Percentiles rank a stretch among this genome's conserved stretches.
phyloP scores from a whole-genome alignment of 2,113 vertebrate genomes.

The Paramisgurnus dabryanus region DNA sequence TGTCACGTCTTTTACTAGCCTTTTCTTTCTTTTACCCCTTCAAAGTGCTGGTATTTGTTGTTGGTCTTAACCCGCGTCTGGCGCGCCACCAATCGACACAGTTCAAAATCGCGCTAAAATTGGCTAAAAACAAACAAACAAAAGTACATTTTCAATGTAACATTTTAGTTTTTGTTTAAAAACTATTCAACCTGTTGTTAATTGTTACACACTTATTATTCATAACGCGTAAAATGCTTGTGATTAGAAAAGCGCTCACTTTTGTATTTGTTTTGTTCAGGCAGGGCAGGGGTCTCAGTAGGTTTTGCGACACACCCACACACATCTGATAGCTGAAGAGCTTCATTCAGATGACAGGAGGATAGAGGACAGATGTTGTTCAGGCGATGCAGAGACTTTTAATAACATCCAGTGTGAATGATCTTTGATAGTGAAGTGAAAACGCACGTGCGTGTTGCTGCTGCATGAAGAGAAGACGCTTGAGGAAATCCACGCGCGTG shows the following conservation, averaged over 20 bases:
- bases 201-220: not conserved
- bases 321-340: not conserved
- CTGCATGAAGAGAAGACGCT: not conserved
- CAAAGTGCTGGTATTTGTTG: too few species aligned
- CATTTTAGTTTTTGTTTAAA: not conserved
- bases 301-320: not conserved
- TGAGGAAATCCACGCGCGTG: not conserved
- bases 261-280: too few species aligned
- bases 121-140: too few species aligned
- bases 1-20: too few species aligned
- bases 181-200: too few species aligned
- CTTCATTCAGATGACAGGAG: not conserved
- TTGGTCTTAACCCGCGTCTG: too few species aligned
- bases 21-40: too few species aligned
- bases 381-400: not conserved
- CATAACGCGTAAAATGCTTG: not conserved
- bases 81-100: too few species aligned
- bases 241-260: not conserved
- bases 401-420: too few species aligned
- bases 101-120: too few species aligned
- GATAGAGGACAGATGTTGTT: constrained; percentile 11
- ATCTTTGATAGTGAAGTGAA: not conserved
- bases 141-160: not conserved
- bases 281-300: too few species aligned
- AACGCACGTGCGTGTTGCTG: not conserved